Evolutionary conservation across 2,888 invertebrate species (phyloP).

Genomic region (Nycteola revayana): DNA sequence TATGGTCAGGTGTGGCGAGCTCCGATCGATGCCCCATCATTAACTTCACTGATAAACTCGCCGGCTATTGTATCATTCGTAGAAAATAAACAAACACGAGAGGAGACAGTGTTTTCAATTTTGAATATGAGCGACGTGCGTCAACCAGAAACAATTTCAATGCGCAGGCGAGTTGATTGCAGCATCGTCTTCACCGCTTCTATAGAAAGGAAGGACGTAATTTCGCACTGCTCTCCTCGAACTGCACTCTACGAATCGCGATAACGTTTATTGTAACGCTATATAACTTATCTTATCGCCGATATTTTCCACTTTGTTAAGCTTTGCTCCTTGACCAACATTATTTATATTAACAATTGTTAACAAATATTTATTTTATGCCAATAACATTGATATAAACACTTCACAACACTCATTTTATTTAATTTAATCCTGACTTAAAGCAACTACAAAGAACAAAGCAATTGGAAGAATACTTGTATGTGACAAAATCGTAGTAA

Average conservation of each 20-base stretch:
- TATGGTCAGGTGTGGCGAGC: slow-evolving; percentile 63
- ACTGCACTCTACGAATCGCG: slow-evolving; percentile 48
- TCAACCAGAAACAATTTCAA: slow-evolving; percentile 41
- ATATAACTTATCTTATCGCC: slow-evolving; percentile 65
- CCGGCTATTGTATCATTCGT: slow-evolving; percentile 42
- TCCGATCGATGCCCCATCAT: slow-evolving; percentile 62
- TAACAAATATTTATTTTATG: slow-evolving; percentile 22
- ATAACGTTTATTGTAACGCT: slow-evolving; percentile 51
- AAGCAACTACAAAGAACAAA: slow-evolving; percentile 26
- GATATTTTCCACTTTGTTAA: slow-evolving; percentile 59
- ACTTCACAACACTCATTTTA: no score
- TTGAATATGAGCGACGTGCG: slow-evolving; percentile 44
- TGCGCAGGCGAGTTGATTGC: slow-evolving; percentile 35
- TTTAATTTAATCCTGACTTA: slow-evolving; percentile 2
- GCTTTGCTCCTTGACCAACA: slow-evolving; percentile 50
- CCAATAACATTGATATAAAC: slow-evolving; percentile 21
- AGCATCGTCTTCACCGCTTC: slow-evolving; percentile 38
- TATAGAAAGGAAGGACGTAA: slow-evolving; percentile 61
- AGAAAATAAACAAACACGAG: slow-evolving; percentile 47
- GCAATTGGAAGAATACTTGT: slow-evolving; percentile 14
- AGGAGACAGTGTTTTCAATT: slow-evolving; percentile 50
- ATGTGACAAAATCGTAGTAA: no score
- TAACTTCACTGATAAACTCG: slow-evolving; percentile 35
- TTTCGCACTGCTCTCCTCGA: slow-evolving; percentile 46
- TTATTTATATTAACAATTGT: slow-evolving; percentile 46